Evolutionary conservation across 2,797 vertebrate species (phyloP).

Genomic region (Acanthis flammea): DNA sequence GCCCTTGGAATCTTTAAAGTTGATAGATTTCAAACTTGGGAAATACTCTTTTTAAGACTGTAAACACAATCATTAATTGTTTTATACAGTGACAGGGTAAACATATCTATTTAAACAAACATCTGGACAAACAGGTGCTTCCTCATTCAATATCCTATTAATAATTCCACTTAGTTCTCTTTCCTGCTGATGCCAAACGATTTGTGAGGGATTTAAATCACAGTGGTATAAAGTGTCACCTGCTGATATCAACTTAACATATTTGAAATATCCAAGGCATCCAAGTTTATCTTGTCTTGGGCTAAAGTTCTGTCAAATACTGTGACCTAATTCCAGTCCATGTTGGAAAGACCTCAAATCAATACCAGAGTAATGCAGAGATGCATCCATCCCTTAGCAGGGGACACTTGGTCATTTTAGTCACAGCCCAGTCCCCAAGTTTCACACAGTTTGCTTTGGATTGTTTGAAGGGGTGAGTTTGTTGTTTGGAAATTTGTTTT

Average conservation of each 20-base stretch:
- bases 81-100: not conserved
- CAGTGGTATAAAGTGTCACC: conserved; percentile 12
- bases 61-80: not conserved
- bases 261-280: not conserved
- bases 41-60: not conserved
- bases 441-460: no score
- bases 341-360: not conserved
- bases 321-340: not conserved
- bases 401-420: not conserved
- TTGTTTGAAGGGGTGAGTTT: not conserved
- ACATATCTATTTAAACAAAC: not conserved
- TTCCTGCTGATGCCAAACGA: not conserved
- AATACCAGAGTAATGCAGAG: not conserved
- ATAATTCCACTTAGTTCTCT: conserved; percentile 3
- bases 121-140: conserved; percentile 40
- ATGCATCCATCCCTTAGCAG: not conserved
- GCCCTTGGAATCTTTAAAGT: not conserved
- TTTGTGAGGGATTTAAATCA: conserved; percentile 48
- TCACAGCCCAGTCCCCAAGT: not conserved
- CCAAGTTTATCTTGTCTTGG: not conserved
- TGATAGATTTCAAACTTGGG: not conserved
- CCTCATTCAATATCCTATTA: conserved; percentile 11
- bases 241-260: not conserved
- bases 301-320: not conserved
- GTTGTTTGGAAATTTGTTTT: not conserved